These are phyloP conservation scores for Microcebus griseorufus DNA, from an alignment of 2,113 vertebrate species.

Conservation along the genomic window DNA sequence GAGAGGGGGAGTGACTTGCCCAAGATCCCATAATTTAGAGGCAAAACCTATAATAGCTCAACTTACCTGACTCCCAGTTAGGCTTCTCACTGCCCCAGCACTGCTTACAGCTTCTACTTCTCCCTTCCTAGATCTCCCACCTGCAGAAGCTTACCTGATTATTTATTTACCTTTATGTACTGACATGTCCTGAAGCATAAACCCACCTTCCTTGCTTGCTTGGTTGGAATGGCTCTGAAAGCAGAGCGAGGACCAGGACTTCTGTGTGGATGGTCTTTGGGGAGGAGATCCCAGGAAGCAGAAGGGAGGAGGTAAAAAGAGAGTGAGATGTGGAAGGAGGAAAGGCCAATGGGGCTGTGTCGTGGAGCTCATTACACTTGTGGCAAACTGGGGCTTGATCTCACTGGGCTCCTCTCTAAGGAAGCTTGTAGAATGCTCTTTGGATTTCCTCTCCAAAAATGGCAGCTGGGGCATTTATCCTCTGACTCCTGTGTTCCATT, in stretches of 20 bases:
- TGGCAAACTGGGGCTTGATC: not conserved
- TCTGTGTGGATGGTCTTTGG: not conserved
- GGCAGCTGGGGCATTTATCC: not conserved
- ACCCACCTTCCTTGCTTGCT: not conserved
- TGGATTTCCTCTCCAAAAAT: not conserved
- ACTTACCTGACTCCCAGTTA: not conserved
- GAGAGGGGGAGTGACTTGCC: not conserved
- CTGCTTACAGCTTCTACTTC: not conserved
- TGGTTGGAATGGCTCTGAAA: not conserved
- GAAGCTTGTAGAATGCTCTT: not conserved
- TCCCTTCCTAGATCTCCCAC: not conserved
- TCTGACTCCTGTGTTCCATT: not conserved
- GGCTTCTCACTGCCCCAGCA: not conserved
- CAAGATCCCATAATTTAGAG: not conserved
- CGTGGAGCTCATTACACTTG: not conserved
- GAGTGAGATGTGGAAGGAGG: not conserved
- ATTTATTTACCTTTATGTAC: not conserved
- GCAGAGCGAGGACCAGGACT: not conserved
- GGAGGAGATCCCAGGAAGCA: not conserved
- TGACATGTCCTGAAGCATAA: not conserved
- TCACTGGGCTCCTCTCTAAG: not conserved
- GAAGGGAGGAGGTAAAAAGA: not conserved
- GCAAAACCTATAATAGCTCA: not conserved
- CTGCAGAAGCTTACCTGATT: not conserved
- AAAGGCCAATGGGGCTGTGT: not conserved